These are phyloP conservation scores for Colossoma macropomum DNA, from an alignment of 2,113 vertebrate genomes.

Conservation along the genomic window DNA sequence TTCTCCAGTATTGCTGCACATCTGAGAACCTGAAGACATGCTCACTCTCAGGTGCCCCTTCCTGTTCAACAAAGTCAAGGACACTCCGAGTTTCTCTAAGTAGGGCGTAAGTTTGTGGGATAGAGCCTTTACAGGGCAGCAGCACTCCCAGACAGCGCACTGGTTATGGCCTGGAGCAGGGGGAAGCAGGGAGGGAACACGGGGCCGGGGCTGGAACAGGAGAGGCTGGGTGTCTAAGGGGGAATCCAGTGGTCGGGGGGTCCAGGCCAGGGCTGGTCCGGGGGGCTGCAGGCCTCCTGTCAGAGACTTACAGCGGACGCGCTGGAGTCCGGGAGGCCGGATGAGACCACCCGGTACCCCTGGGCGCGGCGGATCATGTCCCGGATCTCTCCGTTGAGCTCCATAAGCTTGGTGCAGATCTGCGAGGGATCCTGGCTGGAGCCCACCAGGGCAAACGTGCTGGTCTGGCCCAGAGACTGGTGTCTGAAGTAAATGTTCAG, in stretches of 20 bases:
- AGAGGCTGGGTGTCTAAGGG: constrained; percentile 54
- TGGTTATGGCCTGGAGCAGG: constrained; percentile 45
- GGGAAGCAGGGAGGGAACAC: constrained; percentile 37
- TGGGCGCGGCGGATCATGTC: constrained; percentile 97
- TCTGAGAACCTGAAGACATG: constrained; percentile 80
- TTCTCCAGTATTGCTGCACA: constrained; percentile 82
- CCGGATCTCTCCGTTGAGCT: constrained; percentile 95
- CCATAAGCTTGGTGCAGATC: constrained; percentile 95
- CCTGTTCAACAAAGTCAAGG: constrained; percentile 81
- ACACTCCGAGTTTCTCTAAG: constrained; percentile 86
- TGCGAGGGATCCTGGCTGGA: constrained; percentile 94
- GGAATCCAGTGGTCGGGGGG: constrained; percentile 50
- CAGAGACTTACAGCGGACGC: constrained; percentile 95
- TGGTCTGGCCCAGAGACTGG: constrained; percentile 96
- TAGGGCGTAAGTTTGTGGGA: constrained; percentile 80
- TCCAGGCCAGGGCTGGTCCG: constrained; percentile 64
- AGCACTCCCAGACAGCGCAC: constrained; percentile 82
- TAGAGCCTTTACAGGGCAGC: constrained; percentile 74
- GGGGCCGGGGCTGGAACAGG: constrained; percentile 21
- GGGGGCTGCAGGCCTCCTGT: constrained; percentile 83
- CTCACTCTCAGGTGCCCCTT: constrained; percentile 80
- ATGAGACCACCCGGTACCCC: constrained; percentile 91
- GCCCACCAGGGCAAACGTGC: constrained; percentile 95
- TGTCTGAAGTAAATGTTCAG: constrained; percentile 98
- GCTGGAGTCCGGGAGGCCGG: constrained; percentile 94